Evolutionary conservation across 1,140 invertebrate species (phyloP).

Genomic region (Nephotettix cincticeps): DNA sequence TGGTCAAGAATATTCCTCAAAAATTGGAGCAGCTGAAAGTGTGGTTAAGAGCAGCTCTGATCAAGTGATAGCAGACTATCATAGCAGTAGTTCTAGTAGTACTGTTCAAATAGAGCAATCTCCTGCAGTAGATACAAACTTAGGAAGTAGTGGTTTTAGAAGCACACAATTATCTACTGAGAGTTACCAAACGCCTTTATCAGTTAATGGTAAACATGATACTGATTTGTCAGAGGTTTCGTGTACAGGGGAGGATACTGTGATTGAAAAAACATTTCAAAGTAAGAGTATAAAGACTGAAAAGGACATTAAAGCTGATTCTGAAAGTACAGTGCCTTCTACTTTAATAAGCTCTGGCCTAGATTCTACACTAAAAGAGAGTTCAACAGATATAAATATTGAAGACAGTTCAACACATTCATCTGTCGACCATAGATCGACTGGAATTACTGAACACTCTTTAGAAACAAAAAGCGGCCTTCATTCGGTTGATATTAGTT

Average conservation of each 20-base stretch:
- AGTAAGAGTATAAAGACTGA: slow-evolving; percentile 8
- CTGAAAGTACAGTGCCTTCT: slow-evolving; percentile 1
- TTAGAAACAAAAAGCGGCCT: not conserved
- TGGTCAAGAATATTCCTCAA: too few relatives aligned
- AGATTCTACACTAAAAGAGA: not conserved
- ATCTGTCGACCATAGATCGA: not conserved
- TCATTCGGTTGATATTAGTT: not conserved
- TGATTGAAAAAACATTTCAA: not conserved
- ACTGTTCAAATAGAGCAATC: too few relatives aligned
- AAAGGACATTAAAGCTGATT: not conserved
- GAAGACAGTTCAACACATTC: not conserved
- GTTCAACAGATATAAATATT: not conserved
- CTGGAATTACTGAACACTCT: not conserved
- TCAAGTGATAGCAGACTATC: too few relatives aligned
- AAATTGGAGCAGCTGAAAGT: too few relatives aligned
- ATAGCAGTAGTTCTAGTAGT: too few relatives aligned
- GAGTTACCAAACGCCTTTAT: too few relatives aligned
- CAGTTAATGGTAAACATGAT: too few relatives aligned
- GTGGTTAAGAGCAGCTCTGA: too few relatives aligned
- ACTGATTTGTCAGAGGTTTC: too few relatives aligned
- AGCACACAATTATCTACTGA: too few relatives aligned
- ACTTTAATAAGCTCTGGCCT: not conserved
- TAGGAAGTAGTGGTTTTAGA: too few relatives aligned
- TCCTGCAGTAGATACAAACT: too few relatives aligned
- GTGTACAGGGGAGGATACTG: not conserved